Evolutionary conservation across 2,888 invertebrate genomes (phyloP), one percentile per base, ranked within the genome.

Genomic region (Hipparchia sbordonii): DNA sequence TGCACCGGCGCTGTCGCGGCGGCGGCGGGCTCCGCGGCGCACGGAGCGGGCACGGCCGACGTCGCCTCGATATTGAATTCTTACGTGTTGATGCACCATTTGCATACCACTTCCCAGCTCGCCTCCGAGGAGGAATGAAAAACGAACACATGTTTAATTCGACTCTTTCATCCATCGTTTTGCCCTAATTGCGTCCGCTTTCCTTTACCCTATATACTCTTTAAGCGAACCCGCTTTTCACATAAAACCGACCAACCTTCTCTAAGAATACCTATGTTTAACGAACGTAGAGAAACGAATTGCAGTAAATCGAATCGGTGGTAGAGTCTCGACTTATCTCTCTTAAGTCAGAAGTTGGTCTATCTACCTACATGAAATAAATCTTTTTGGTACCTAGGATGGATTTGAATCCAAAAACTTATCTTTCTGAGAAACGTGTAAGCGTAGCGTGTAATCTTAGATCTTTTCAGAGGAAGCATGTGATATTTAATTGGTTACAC

Each of bases 1-100:
- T 73, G 73, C 76, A 74, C 61, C 66, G 71, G 57, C 61, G 69
- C 51, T 59, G 73, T 69, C 57, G 2, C 56, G 4, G n/a, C 56
- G 5, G 13, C 67, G 7, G 67, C 10, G 3, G n/a, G 39, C 39
- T 9, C 13, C 3, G 23, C 46, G 45, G 10, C 46, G 45, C 9
- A 5, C 54, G 56, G 10, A 4, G 39, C 56, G 56, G 33, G 45
- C 12, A 1, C 60, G 60, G 10, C 39, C 39, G 39, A 45, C 45
- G 10, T 10, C 12, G 56, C 13, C 56, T 5, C 13, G 56, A 57
- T 57, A 57, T 57, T 9, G 57, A 57, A 57, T 3, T 57, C 2
- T 23, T 57, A 8, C 13, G 13, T 13, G 8, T 23, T 57, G 23
- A 13, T 57, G 6, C 57, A 7, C 57, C 57, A 57, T 57, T 57